phyloP scores from a whole-genome alignment of 2,113 vertebrate genomes.

The Peromyscus leucopus region DNA sequence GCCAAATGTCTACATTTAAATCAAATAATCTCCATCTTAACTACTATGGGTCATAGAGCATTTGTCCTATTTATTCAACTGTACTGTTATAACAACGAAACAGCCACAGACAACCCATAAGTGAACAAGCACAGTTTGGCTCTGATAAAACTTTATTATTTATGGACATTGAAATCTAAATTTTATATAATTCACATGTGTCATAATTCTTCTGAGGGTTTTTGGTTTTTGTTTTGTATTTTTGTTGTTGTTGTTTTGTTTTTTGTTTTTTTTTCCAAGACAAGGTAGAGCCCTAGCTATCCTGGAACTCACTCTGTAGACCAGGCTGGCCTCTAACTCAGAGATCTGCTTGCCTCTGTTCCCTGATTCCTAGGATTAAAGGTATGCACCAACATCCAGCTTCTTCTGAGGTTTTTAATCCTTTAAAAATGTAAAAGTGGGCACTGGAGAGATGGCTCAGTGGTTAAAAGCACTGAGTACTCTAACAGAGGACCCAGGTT shows the following conservation, averaged over 20 bases:
- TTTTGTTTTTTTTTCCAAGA: not conserved
- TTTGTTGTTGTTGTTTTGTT: not conserved
- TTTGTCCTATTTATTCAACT: not conserved
- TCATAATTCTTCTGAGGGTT: slow-evolving; percentile 22
- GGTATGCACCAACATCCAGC: not conserved
- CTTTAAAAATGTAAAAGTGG: not conserved
- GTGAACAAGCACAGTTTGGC: not conserved
- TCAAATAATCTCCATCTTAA: not conserved
- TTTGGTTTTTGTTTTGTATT: not conserved
- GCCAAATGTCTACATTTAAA: not conserved
- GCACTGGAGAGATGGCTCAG: not conserved
- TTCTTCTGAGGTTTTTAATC: not conserved
- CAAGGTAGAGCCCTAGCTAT: not conserved
- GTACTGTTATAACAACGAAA: not conserved
- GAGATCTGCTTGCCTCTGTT: no score
- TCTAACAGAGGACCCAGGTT: not conserved
- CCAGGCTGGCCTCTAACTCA: no score
- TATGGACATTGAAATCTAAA: slow-evolving; percentile 20
- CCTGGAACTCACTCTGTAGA: no score
- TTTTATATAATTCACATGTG: not conserved
- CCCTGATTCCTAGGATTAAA: no score
- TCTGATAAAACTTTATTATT: slow-evolving; percentile 54
- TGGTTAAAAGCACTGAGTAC: not conserved
- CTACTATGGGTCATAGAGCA: not conserved
- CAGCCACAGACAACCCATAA: not conserved